Evolutionary conservation across 2,113 vertebrate genomes (phyloP).

Genomic region (Heterotis niloticus): DNA sequence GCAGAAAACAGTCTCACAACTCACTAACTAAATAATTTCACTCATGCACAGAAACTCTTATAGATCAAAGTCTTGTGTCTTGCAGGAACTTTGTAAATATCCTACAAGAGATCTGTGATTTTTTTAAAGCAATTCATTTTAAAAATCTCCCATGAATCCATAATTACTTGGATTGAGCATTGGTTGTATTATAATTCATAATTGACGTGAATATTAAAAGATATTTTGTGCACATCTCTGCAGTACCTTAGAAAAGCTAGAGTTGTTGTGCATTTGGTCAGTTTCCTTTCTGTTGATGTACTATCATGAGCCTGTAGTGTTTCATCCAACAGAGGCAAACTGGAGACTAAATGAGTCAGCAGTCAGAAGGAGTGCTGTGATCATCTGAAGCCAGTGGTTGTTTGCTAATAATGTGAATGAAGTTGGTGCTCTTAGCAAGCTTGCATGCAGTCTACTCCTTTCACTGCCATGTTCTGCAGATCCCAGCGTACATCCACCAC

Average conservation of each 20-base stretch:
- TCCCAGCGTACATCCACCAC: constrained; percentile 29
- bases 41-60: no score
- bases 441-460: background rate
- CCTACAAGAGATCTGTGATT: background rate
- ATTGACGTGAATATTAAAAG: constrained; percentile 7
- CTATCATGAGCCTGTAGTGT: constrained; percentile 43
- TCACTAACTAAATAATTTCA: no score
- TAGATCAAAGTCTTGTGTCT: no score
- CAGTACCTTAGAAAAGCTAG: constrained; percentile 21
- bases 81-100: no score
- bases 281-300: constrained; percentile 18
- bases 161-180: constrained; percentile 40
- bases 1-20: no score
- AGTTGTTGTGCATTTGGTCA: background rate
- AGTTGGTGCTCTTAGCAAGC: constrained; percentile 52
- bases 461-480: constrained; percentile 39
- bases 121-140: constrained; percentile 4
- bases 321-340: constrained; percentile 44
- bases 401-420: constrained; percentile 30
- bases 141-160: constrained; percentile 31
- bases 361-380: background rate
- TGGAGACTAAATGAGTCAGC: constrained; percentile 13
- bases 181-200: constrained; percentile 33
- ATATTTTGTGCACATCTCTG: constrained; percentile 13
- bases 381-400: constrained; percentile 48